Base-by-base conservation (phyloP, 2,113 vertebrate species). In the Psammodynastes pulverulentus region DNA sequence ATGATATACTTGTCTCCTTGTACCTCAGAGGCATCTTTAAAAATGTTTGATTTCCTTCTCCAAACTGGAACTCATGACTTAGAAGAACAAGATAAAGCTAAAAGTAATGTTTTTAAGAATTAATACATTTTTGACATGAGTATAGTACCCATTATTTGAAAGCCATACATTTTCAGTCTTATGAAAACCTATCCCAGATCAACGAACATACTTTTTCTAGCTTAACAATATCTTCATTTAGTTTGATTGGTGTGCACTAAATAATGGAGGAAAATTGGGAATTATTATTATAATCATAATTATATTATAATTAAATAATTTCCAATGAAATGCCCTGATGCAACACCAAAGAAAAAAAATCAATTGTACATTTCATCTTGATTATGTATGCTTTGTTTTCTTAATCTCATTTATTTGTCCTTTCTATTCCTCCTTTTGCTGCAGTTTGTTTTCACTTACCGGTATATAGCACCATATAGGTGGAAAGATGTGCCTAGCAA, bases 31-130 rank as follows among this genome's bases (percentile, higher is more conserved):
- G 19, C 17, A 52, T 90, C 88, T 51, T 53, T 93, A 84, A 90
- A 90, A 23, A 8, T 49, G 21, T 89, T 93, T 58, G 92, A 89
- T 56, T 91, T 84, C 46, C 58, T 93, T 21, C 49, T 91, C 26
- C 39, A 89, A 26, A 9, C n/a, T 79, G 58, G 39, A 92, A 46
- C 29, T 17, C 21, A 39, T 58, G 24, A n/a, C 19, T n/a, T 51
- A 49, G 89, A 91, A 34, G 92, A 91, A 87, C 84, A 43, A 84
- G 93, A 87, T 46, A 91, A 91, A 91, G 52, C 58, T 29, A 46
- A 84, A 93, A 58, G 62, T 39, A 94, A 87, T 29, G 84, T 46
- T 13, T 91, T 93, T 23, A 48, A 67, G 13, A 49, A 10, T 53
- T 79, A 23, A 52, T n/a, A 17, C 12, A 23, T 43, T 88, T 52